A percentile compares a stretch with the other conserved stretches of the same genome.
Conservation (phyloP, 2,797 vertebrate species). For the Melanotaenia boesemani region DNA sequence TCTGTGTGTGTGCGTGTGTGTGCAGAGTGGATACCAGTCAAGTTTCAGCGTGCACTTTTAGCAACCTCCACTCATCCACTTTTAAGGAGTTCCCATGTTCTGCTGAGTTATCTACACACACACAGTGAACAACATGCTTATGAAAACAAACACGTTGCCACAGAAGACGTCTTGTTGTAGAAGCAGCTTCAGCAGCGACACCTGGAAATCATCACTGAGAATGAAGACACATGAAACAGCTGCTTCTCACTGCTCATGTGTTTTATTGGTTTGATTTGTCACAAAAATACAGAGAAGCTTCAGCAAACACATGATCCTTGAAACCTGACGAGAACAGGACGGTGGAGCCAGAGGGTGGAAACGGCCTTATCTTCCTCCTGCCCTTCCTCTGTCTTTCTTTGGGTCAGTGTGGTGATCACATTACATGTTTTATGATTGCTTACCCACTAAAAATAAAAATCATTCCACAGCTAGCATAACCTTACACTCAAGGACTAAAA, state of each 20-base stretch:
- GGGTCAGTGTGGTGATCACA: too few relatives aligned
- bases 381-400: too few relatives aligned
- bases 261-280: conserved; percentile 15
- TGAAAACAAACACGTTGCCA: conserved; percentile 10
- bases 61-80: conserved; percentile 30
- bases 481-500: too few relatives aligned
- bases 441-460: too few relatives aligned
- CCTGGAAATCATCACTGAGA: conserved; percentile 23
- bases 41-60: conserved; percentile 34
- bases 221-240: conserved; percentile 13
- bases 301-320: not conserved
- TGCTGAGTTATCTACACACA: not conserved
- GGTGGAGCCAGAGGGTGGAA: too few relatives aligned
- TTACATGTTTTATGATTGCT: too few relatives aligned
- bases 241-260: conserved; percentile 6
- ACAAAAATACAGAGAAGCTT: not conserved
- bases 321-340: too few relatives aligned
- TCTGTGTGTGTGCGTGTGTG: conserved; percentile 12
- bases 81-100: conserved; percentile 59
- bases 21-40: conserved; percentile 20
- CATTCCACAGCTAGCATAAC: too few relatives aligned
- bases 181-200: conserved; percentile 10
- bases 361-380: too few relatives aligned
- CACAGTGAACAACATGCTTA: not conserved
- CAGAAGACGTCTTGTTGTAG: conserved; percentile 1